These are phyloP conservation scores for Hesperophylax magnus DNA, from an alignment of 1,140 invertebrate genomes.

Conservation along the genomic window DNA sequence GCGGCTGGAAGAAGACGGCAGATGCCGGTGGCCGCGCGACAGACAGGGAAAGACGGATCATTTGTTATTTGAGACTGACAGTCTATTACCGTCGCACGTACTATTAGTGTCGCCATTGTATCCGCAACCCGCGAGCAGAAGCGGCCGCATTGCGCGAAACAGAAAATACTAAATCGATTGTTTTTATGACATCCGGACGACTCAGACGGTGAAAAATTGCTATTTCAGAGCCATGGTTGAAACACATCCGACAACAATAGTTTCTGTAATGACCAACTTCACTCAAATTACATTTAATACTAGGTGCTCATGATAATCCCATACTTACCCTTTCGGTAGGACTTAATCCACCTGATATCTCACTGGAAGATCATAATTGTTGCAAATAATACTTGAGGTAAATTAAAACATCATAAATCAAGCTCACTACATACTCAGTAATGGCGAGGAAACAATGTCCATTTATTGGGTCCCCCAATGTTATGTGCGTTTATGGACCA, in stretches of 20 bases:
- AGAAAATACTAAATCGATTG: slow-evolving; percentile 1
- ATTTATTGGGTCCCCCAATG: slow-evolving; percentile 22
- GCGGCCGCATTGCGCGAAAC: background rate
- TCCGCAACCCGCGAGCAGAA: background rate
- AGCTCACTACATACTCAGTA: background rate
- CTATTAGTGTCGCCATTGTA: slow-evolving; percentile 17
- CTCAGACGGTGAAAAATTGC: too few relatives aligned
- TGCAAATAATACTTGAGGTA: background rate
- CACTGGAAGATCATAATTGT: background rate
- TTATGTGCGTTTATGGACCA: slow-evolving; percentile 44
- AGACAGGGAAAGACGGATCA: slow-evolving; percentile 55
- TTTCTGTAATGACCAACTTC: too few relatives aligned
- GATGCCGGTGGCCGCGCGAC: slow-evolving; percentile 46
- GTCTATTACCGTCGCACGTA: slow-evolving; percentile 54
- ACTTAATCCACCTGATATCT: background rate
- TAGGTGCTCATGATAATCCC: too few relatives aligned
- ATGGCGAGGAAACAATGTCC: background rate
- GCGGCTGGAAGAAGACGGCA: slow-evolving; percentile 39
- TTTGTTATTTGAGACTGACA: slow-evolving; percentile 58
- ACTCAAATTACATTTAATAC: too few relatives aligned
- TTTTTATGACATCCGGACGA: slow-evolving; percentile 6
- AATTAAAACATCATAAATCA: slow-evolving; percentile 25
- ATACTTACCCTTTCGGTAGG: too few relatives aligned
- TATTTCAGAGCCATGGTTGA: too few relatives aligned
- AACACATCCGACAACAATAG: too few relatives aligned